Percentiles rank a stretch among this genome's conserved stretches.
These are phyloP conservation scores for Cydia amplana DNA, from an alignment of 1,140 invertebrate genomes.

Conservation along the genomic window DNA sequence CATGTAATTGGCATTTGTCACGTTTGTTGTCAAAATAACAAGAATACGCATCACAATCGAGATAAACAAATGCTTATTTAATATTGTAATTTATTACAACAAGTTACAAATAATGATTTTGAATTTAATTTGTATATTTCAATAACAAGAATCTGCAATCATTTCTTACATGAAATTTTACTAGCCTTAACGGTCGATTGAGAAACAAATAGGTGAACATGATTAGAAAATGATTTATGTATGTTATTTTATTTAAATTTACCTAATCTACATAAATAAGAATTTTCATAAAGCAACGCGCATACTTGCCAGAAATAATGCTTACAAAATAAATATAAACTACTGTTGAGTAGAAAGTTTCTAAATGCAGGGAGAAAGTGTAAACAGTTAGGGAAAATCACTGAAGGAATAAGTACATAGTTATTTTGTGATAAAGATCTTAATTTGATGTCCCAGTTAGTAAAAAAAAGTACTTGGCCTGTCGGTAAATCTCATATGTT, in stretches of 20 bases:
- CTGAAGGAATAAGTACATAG: too few species aligned
- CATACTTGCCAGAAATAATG: background rate
- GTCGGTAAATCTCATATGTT: too few species aligned
- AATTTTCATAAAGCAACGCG: background rate
- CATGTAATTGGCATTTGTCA: too few species aligned
- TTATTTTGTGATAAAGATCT: too few species aligned
- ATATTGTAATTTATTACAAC: conserved; percentile 9
- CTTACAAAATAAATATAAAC: too few species aligned
- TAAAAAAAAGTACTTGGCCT: too few species aligned
- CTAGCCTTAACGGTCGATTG: background rate
- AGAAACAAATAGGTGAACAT: background rate
- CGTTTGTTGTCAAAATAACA: too few species aligned
- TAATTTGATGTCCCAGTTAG: too few species aligned
- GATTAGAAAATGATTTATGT: conserved; percentile 15
- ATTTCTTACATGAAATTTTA: conserved; percentile 1
- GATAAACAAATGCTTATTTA: background rate
- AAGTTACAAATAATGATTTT: conserved; percentile 2
- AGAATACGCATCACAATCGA: background rate
- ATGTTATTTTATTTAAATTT: conserved; percentile 13
- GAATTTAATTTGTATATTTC: conserved; percentile 6
- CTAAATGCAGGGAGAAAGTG: too few species aligned
- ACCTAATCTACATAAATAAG: background rate
- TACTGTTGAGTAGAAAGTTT: too few species aligned
- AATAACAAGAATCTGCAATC: conserved; percentile 19
- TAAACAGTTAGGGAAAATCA: too few species aligned